A percentile compares a stretch with the other conserved stretches of the same genome.
Evolutionary conservation across 64 coral and sea anemone genomes (phyloP).

Genomic region (Acropora yongei): DNA sequence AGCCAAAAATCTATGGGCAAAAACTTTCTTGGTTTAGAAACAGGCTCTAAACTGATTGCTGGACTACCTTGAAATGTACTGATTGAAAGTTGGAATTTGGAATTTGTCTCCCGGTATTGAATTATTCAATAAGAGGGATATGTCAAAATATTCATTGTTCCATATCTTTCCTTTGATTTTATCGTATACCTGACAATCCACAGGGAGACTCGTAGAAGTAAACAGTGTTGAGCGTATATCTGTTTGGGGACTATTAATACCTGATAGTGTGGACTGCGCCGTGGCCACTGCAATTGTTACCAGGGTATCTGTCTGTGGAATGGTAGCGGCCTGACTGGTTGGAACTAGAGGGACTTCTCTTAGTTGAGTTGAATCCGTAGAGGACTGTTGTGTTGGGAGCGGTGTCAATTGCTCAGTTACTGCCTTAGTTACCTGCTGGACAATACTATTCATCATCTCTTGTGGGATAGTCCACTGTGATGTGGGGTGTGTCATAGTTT

Average conservation of each 20-base stretch:
- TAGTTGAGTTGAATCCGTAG: too few relatives aligned
- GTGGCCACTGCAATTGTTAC: too few relatives aligned
- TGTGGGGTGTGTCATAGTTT: too few relatives aligned
- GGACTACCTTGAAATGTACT: background rate
- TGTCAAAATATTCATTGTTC: background rate
- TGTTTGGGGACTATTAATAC: background rate
- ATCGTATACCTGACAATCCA: background rate
- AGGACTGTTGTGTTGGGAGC: too few relatives aligned
- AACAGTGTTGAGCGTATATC: background rate
- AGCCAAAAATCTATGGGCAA: slow-evolving; percentile 3
- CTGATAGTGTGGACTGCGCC: too few relatives aligned
- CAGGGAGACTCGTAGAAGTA: background rate
- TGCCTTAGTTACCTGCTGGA: too few relatives aligned
- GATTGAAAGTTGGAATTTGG: slow-evolving; percentile 56
- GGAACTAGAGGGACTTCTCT: too few relatives aligned
- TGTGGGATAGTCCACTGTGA: too few relatives aligned
- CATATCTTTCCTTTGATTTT: slow-evolving; percentile 7
- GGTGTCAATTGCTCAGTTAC: too few relatives aligned
- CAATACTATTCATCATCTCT: too few relatives aligned
- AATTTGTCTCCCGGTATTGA: slow-evolving; percentile 9
- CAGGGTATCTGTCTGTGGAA: too few relatives aligned
- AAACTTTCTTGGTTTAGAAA: slow-evolving; percentile 19
- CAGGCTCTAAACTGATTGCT: slow-evolving; percentile 20
- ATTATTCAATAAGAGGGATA: background rate
- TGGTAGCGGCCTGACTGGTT: too few relatives aligned